Percentiles rank a stretch among this genome's conserved stretches.
Conservation (phyloP, 2,113 vertebrate genomes). For the Nothoprocta pentlandii region DNA sequence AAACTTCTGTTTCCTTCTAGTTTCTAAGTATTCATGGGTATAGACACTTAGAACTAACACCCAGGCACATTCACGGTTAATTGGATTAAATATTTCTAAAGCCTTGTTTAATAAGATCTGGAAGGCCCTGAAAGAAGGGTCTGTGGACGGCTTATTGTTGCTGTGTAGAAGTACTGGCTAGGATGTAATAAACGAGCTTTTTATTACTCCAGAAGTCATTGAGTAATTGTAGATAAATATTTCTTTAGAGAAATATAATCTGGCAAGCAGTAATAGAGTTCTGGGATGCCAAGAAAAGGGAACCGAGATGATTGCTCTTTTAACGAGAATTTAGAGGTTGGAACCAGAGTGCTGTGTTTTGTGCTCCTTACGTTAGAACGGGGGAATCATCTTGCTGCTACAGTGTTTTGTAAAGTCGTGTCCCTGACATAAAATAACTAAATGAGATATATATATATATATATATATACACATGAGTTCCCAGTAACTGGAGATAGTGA, state of each 20-base stretch:
- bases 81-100: background rate
- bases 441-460: background rate
- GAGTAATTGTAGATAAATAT: constrained; percentile 10
- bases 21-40: background rate
- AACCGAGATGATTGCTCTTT: background rate
- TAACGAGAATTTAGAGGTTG: background rate
- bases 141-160: background rate
- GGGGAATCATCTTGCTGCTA: background rate
- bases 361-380: background rate
- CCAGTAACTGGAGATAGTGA: background rate
- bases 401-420: constrained; percentile 35
- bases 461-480: background rate
- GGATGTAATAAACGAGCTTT: constrained; percentile 1
- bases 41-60: background rate
- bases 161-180: background rate
- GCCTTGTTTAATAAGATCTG: background rate
- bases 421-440: constrained; percentile 10
- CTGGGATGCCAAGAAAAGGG: background rate
- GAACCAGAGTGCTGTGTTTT: background rate
- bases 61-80: background rate
- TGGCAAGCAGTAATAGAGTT: background rate
- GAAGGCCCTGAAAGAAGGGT: background rate
- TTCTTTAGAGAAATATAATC: background rate
- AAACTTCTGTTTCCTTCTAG: background rate
- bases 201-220: background rate